Base-by-base conservation (phyloP, 2,888 invertebrate genomes). In the Drosophila setosimentum region DNA sequence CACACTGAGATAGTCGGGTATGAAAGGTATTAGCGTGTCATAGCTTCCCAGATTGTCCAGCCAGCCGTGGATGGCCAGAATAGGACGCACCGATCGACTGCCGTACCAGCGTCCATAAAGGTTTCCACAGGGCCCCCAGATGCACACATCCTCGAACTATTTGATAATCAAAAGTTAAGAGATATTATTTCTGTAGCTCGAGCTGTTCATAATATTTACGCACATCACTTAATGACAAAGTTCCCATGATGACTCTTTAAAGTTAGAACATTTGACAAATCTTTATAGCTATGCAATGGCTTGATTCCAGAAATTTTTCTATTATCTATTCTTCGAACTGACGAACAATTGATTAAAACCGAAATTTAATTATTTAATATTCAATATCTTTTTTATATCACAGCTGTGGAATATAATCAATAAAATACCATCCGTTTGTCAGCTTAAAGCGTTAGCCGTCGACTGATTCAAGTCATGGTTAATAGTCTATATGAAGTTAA, bases 21-120 rank as follows among this genome's bases (percentile, higher is more conserved):
- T 90, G 55, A 95, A 89, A 0, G 96, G 95, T n/a, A 95, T 94
- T 45, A 97, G 88, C 0, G 94, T 94, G 89, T 96, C 96, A 93
- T 96, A 97, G 0, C 95, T 94, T 24, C 95, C 95, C 27, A 96
- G 95, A 87, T 96, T 97, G 92, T 97, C 96, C 92, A 95, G 95
- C 96, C 96, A 96, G 0, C 96, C 97, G 87, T 97, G 97, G 0
- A 96, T 79, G 0, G 95, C 95, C 48, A 97, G 87, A 45, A 96
- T 94, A 0, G 96, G 96, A 63, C 95, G 94, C 35, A 94, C 93
- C 62, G 94, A 92, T 66, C 94, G 94, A 32, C 93, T 94, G 33
- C 96, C 96, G 95, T 96, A 96, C 93, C 95, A 94, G 89, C 95
- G 96, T 0, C 94, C 96, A 3, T 95, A 93, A 18, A 96, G 83